Evolutionary conservation across 2,888 invertebrate species (phyloP).

Genomic region (Cantharis rufa): DNA sequence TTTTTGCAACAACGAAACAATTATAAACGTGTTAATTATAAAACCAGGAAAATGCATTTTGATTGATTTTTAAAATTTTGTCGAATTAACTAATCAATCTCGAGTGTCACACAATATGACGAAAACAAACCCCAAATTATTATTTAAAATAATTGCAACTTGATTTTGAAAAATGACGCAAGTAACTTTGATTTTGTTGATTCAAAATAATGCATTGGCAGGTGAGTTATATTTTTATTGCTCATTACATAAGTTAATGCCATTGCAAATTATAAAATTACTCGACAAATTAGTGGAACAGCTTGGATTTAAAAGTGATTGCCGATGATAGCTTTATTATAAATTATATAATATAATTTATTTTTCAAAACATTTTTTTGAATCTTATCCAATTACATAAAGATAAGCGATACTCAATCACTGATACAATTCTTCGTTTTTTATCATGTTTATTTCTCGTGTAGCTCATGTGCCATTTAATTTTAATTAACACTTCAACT

Average conservation of each 20-base stretch:
- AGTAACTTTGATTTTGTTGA: not conserved
- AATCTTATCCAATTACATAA: not conserved
- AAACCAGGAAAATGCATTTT: slow-evolving; percentile 3
- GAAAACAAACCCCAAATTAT: not conserved
- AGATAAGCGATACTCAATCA: not conserved
- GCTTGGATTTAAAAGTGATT: not conserved
- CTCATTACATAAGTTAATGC: not conserved
- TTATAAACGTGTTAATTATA: slow-evolving; percentile 1
- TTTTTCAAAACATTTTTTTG: not conserved
- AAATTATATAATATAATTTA: not conserved
- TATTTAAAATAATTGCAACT: not conserved
- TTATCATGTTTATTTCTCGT: not conserved
- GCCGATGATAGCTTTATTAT: not conserved
- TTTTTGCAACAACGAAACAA: slow-evolving; percentile 7
- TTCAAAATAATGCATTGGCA: not conserved
- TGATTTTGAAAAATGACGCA: not conserved
- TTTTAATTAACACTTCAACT: not conserved
- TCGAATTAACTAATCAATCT: not conserved
- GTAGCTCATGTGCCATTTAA: not conserved
- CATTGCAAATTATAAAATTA: not conserved
- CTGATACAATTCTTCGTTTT: not conserved
- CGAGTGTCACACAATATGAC: not conserved
- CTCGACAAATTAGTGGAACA: not conserved
- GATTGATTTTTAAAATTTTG: not conserved
- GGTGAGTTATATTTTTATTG: not conserved